Percentiles rank a stretch among this genome's conserved stretches.
Evolutionary conservation across 2,113 vertebrate species (phyloP).

Genomic region (Oreamnos americanus): DNA sequence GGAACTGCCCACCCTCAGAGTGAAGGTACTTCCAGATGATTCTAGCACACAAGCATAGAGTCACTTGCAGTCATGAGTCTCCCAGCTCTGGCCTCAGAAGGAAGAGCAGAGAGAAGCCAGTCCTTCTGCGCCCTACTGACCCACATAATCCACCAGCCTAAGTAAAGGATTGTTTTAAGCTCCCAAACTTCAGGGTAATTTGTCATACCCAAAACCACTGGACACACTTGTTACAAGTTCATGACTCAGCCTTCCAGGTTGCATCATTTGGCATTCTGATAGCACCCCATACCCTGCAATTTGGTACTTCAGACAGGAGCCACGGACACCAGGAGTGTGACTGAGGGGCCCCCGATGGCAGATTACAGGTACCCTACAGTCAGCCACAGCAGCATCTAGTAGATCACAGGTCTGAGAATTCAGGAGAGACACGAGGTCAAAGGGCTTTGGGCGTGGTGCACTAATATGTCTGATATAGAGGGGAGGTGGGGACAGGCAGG

Average conservation of each 20-base stretch:
- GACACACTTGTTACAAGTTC: not conserved
- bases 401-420: accelerated
- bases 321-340: not conserved
- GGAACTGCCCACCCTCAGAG: accelerated
- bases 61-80: too few relatives aligned
- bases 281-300: accelerated
- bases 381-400: not conserved
- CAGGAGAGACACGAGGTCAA: not conserved
- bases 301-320: not conserved
- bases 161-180: not conserved
- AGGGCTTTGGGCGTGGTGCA: accelerated
- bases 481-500: too few relatives aligned
- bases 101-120: not conserved
- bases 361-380: not conserved
- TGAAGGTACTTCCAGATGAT: not conserved
- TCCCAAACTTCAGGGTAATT: not conserved
- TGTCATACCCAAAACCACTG: not conserved
- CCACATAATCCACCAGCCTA: not conserved
- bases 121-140: not conserved
- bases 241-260: not conserved
- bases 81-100: not conserved
- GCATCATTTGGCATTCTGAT: not conserved
- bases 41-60: accelerated
- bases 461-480: not conserved
- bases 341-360: not conserved